Evolutionary conservation across 1,140 invertebrate species (phyloP), one percentile per base, ranked within the genome.

Genomic region (Drusus annulatus): DNA sequence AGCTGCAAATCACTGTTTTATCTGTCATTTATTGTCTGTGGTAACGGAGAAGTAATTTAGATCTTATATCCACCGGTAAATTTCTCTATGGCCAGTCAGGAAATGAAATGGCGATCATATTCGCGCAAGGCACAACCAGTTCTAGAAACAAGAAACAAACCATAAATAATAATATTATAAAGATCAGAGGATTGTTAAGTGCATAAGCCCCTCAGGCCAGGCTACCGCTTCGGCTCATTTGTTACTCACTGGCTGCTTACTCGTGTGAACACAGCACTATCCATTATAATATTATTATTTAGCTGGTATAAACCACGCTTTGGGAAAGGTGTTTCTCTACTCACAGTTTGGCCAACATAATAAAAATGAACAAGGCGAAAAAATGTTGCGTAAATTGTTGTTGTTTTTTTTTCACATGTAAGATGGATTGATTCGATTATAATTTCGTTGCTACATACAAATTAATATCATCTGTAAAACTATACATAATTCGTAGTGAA

Each of bases 141-240:
- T 65, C 28, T 65, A 65, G 62, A 65, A 65, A 45, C 36, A 13
- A 13, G 36, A 45, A 45, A 65, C 62, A 65, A 65, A 65, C 62
- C 62, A 65, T 65, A 65, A 65, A 65, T 65, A 25, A 65, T 65
- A 65, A 65, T 65, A 45, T 13, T 45, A 65, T 65, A 65, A 65
- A 65, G 25, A 65, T 65, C 62, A 65, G 62, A 65, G 62, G 7
- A 21, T n/a, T 21, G 62, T 45, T 45, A 28, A 65, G 16, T 65
- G 56, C 62, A 25, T 28, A n/a, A 31, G 25, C 62, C 62, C 28
- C 62, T 60, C 23, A 28, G 62, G 62, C 62, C 28, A 31, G 28
- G 62, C 62, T 65, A 65, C 62, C 62, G 25, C 62, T 31, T 16
- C 25, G 16, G 62, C 62, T 28, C 28, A 65, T 65, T 65, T 25